Conservation (phyloP, 2,888 invertebrate genomes). For the Tetragnatha montana region DNA sequence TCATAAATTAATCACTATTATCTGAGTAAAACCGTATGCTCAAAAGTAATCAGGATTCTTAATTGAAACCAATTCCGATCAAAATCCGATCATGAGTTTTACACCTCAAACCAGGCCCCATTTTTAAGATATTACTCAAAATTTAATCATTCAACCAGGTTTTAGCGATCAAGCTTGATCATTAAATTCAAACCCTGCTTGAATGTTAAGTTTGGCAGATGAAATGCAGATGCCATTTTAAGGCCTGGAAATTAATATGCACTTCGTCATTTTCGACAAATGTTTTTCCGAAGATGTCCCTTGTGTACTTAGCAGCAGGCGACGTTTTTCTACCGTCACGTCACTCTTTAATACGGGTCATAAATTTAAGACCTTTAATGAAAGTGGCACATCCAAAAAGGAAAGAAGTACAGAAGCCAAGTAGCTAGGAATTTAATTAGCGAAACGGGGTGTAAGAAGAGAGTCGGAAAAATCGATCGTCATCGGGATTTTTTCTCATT, state of each 20-base stretch:
- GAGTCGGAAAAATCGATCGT: conserved; percentile 33
- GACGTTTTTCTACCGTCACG: conserved; percentile 24
- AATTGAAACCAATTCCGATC: no score
- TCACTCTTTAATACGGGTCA: conserved; percentile 47
- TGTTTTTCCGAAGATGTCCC: background rate
- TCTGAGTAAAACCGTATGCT: no score
- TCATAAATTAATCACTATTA: no score
- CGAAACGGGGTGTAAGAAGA: conserved; percentile 25
- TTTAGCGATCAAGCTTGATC: no score
- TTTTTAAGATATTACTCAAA: no score
- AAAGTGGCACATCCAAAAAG: conserved; percentile 35
- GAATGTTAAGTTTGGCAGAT: no score
- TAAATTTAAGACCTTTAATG: conserved; percentile 47
- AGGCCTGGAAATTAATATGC: background rate
- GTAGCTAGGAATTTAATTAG: conserved; percentile 56
- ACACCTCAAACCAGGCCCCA: no score
- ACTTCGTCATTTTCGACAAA: conserved; percentile 21
- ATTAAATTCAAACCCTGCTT: no score
- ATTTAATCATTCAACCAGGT: no score
- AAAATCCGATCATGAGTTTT: no score
- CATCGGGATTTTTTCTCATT: conserved; percentile 34
- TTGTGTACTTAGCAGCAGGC: background rate
- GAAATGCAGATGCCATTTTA: no score
- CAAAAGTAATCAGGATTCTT: no score
- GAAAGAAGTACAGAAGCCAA: conserved; percentile 8